phyloP scores from a whole-genome alignment of 2,113 vertebrate genomes.

The Ictidomys tridecemlineatus region DNA sequence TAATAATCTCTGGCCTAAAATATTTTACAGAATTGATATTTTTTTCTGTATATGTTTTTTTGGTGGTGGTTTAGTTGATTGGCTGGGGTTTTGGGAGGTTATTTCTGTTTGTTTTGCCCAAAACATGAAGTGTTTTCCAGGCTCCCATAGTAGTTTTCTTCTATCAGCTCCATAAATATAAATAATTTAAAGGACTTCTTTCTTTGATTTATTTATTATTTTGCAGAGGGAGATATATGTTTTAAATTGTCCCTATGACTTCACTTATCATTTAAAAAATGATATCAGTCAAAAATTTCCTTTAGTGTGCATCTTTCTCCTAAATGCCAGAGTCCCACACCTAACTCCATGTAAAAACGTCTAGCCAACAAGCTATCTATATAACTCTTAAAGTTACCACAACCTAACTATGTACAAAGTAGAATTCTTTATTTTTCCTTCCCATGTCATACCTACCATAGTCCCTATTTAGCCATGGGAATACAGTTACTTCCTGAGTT shows the following conservation, averaged over 20 bases:
- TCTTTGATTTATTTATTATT: background rate
- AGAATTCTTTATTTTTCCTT: background rate
- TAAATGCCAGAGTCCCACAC: background rate
- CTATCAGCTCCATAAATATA: background rate
- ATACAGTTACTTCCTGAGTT: background rate
- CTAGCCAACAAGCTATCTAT: background rate
- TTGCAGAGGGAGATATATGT: background rate
- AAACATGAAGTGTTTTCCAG: background rate
- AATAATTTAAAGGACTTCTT: background rate
- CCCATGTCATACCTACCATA: too few species aligned
- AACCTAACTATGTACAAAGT: background rate
- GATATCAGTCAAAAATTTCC: background rate
- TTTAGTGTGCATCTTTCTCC: background rate
- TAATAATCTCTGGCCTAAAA: background rate
- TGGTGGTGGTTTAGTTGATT: background rate
- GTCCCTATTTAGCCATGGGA: background rate
- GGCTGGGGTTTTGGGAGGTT: background rate
- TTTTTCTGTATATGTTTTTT: background rate
- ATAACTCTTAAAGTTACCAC: background rate
- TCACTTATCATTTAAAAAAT: slow-evolving; percentile 3
- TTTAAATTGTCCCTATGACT: background rate
- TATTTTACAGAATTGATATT: background rate
- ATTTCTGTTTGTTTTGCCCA: background rate
- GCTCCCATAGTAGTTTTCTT: background rate
- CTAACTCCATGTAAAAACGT: background rate